Conservation (phyloP, 2,888 invertebrate genomes). For the Eupithecia subfuscata region DNA sequence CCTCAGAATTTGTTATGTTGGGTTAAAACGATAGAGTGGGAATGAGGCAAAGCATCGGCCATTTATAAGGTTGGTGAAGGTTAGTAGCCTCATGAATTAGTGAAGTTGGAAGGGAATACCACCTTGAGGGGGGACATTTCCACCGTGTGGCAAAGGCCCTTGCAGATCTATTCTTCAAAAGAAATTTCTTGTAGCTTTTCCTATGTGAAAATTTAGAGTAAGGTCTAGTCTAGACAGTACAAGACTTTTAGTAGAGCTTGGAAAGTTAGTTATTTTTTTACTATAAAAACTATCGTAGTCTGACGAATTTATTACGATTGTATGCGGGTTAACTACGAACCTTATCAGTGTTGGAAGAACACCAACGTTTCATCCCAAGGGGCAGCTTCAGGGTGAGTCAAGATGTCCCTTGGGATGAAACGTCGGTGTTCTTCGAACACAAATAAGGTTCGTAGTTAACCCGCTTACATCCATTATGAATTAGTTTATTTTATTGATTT, state of each 20-base stretch:
- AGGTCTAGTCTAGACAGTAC: not conserved
- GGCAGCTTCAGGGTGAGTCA: too few relatives aligned
- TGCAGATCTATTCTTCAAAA: not conserved
- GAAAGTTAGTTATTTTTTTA: not conserved
- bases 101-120: slow-evolving; percentile 57
- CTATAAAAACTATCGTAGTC: too few relatives aligned
- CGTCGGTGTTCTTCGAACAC: too few relatives aligned
- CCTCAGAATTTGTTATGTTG: not conserved
- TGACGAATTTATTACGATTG: too few relatives aligned
- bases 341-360: too few relatives aligned
- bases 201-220: not conserved
- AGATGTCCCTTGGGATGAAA: too few relatives aligned
- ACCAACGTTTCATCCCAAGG: too few relatives aligned
- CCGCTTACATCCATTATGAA: too few relatives aligned
- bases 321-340: too few relatives aligned
- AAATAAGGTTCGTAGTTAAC: too few relatives aligned
- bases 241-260: not conserved
- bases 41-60: slow-evolving; percentile 43
- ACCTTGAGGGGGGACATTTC: slow-evolving; percentile 52
- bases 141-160: slow-evolving; percentile 36
- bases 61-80: slow-evolving; percentile 49
- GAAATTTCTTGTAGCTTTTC: not conserved
- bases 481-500: too few relatives aligned
- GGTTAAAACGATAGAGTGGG: not conserved
- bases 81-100: slow-evolving; percentile 55